Base-by-base conservation (phyloP, 2,888 invertebrate genomes). In the Trissonchulus latispiculum region DNA sequence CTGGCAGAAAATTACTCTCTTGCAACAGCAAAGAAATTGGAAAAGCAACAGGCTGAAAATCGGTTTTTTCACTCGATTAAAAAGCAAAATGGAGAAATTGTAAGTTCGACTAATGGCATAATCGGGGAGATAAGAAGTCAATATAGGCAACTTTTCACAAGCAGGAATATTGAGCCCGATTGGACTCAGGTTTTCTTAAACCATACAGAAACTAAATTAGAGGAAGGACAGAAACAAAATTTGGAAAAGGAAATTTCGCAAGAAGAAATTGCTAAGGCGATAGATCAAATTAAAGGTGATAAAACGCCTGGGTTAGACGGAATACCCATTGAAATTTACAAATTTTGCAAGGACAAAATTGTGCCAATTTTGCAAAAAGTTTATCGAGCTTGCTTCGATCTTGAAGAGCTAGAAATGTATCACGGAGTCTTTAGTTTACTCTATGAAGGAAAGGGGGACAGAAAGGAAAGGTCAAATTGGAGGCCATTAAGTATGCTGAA, bases 401-500 rank as follows among this genome's bases (percentile, higher is more conserved):
- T 62, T 29, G 64, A n/a, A 62, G 8, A 62, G 28, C 64, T 62
- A 62, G 29, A 18, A 18, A 62, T 62, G 64, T 62, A 62, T 29
- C 3, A 15, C 8, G 64, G 29, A 18, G 28, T 62, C 3, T 23
- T 62, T 3, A 23, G 18, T 29, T 29, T 28, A 62, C n/a, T 29
- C 3, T 62, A 28, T 29, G 28, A 62, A 29, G 29, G 28, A 15
- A 62, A 62, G 28, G 64, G n/a, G 3, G n/a, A n/a, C n/a, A 3
- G 29, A 62, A 3, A 62, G 28, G 64, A 62, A 62, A 18, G 15
- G n/a, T 23, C 15, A 29, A 62, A 62, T 29, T 62, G 64, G 64
- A 62, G 64, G 29, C 64, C 64, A 15, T 29, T 62, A n/a, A 62
- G 28, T 28, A 15, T 62, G 64, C n/a, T 62, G n/a, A 62, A 62